Evolutionary conservation across 2,797 vertebrate genomes (phyloP).

Genomic region (Acanthurus leucopareius): DNA sequence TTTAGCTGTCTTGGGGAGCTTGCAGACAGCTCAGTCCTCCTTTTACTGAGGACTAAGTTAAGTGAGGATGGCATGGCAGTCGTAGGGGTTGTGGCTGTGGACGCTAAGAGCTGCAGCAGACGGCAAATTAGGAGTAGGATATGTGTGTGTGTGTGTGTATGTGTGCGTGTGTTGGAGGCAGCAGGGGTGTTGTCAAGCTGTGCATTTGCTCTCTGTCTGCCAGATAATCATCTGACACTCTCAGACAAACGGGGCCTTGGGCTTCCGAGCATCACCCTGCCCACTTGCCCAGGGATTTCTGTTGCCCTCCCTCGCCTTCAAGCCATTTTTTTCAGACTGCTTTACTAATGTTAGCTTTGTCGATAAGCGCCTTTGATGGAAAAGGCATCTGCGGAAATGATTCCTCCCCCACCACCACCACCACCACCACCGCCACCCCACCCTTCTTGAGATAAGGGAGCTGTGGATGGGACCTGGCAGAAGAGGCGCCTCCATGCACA

Average conservation of each 20-base stretch:
- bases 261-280: slow-evolving; percentile 48
- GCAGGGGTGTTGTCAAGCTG: slow-evolving; percentile 58
- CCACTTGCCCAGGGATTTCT: slow-evolving; percentile 57
- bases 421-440: too few relatives aligned
- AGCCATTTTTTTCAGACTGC: slow-evolving; percentile 65
- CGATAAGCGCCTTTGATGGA: slow-evolving; percentile 79
- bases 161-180: slow-evolving; percentile 3
- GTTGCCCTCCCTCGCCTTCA: slow-evolving; percentile 53
- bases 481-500: slow-evolving; percentile 63
- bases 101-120: slow-evolving; percentile 55
- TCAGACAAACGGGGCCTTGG: slow-evolving; percentile 54
- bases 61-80: slow-evolving; percentile 57
- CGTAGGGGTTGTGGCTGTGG: slow-evolving; percentile 20
- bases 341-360: slow-evolving; percentile 81
- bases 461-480: slow-evolving; percentile 72
- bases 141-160: slow-evolving; percentile 15
- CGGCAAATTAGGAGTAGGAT: slow-evolving; percentile 41
- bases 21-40: slow-evolving; percentile 40
- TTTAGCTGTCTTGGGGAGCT: slow-evolving; percentile 49
- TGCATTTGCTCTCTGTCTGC: slow-evolving; percentile 64
- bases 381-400: slow-evolving; percentile 71
- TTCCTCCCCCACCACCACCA: too few relatives aligned
- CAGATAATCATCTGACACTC: slow-evolving; percentile 78
- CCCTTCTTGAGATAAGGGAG: slow-evolving; percentile 68
- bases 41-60: slow-evolving; percentile 57